These are phyloP conservation scores for Kryphioiulus occultus DNA, from an alignment of 2,888 invertebrate species.

Conservation along the genomic window DNA sequence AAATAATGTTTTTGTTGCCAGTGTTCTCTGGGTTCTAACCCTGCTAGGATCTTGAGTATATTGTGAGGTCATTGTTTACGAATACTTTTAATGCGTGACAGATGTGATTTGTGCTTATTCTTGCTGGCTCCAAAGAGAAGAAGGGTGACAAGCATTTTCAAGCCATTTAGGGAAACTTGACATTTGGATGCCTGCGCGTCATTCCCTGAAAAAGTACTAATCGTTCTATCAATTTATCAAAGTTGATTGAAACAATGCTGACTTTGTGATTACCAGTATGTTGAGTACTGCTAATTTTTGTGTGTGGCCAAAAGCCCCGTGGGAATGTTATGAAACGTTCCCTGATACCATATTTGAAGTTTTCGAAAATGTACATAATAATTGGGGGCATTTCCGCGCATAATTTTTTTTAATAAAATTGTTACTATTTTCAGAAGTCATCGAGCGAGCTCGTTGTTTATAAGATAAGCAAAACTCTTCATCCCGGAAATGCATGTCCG, in stretches of 20 bases:
- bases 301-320: neutral
- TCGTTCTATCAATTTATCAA: neutral
- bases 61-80: neutral
- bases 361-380: too few relatives aligned
- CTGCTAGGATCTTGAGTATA: neutral
- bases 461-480: neutral
- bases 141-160: neutral
- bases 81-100: neutral
- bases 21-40: neutral
- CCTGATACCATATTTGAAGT: neutral
- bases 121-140: neutral
- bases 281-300: too few relatives aligned
- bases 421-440: neutral
- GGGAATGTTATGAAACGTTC: neutral
- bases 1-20: neutral
- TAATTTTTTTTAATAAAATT: neutral
- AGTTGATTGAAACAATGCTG: too few relatives aligned
- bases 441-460: neutral
- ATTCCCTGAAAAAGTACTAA: too few relatives aligned
- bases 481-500: conserved; percentile 23
- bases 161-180: neutral
- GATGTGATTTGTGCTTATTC: neutral
- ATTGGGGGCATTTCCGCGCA: neutral
- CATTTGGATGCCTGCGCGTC: too few relatives aligned
- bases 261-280: too few relatives aligned